Evolutionary conservation across 2,113 vertebrate species (phyloP).

Genomic region (Phalacrocorax brasilianus): DNA sequence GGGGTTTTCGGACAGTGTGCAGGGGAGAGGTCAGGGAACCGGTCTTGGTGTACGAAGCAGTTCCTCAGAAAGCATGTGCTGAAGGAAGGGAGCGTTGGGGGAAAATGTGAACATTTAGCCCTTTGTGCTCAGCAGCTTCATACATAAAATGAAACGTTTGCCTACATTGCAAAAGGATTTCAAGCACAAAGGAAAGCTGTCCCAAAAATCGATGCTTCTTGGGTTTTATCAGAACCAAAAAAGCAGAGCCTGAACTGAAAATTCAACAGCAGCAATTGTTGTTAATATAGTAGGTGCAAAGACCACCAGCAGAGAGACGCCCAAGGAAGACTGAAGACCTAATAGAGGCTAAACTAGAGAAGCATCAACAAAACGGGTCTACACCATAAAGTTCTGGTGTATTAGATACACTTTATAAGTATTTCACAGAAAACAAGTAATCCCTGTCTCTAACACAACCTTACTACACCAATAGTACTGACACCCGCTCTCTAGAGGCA

Average conservation of each 20-base stretch:
- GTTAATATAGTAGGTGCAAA: neutral
- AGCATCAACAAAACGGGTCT: neutral
- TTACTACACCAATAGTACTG: neutral
- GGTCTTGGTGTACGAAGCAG: accelerated
- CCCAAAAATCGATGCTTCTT: neutral
- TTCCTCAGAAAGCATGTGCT: accelerated
- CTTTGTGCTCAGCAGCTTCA: neutral
- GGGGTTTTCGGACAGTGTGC: accelerated
- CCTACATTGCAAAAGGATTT: neutral
- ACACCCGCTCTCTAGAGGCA: neutral
- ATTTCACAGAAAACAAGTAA: neutral
- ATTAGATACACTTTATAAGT: neutral
- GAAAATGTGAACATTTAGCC: accelerated
- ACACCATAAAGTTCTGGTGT: neutral
- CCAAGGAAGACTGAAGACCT: neutral
- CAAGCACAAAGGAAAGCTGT: neutral
- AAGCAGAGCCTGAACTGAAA: neutral
- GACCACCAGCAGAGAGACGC: neutral
- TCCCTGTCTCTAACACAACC: neutral
- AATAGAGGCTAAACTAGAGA: neutral
- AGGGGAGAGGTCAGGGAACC: neutral
- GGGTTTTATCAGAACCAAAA: neutral
- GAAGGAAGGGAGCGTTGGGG: neutral
- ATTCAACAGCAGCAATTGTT: neutral
- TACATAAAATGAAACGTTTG: neutral